phyloP scores from a whole-genome alignment of 2,113 vertebrate genomes.

The Lichenostomus cassidix region DNA sequence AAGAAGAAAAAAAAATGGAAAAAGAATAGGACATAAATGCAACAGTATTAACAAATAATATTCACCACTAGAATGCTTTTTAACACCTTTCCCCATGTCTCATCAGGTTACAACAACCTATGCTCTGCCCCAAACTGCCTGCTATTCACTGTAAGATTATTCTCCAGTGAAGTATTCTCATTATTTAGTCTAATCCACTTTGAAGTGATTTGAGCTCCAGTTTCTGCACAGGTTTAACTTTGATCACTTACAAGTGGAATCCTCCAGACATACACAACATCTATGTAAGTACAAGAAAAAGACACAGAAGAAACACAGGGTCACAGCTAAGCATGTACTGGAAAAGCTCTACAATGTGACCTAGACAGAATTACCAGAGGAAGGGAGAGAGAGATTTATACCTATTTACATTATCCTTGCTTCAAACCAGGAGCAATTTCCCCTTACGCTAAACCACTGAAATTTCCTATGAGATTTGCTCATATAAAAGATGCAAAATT shows the following conservation, averaged over 20 bases:
- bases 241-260: constrained; percentile 60
- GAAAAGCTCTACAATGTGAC: constrained; percentile 14
- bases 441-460: not conserved
- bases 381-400: constrained; percentile 20
- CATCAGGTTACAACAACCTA: constrained; percentile 21
- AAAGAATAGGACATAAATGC: not conserved
- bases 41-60: not conserved
- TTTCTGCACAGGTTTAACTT: constrained; percentile 42
- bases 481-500: not conserved
- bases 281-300: constrained; percentile 44
- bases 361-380: constrained; percentile 33
- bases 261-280: constrained; percentile 38
- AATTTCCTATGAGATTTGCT: not conserved
- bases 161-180: not conserved
- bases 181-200: constrained; percentile 58
- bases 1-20: not conserved
- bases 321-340: constrained; percentile 25
- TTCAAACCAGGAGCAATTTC: constrained; percentile 5
- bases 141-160: constrained; percentile 24
- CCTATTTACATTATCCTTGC: constrained; percentile 20
- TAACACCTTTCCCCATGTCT: not conserved
- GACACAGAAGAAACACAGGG: constrained; percentile 43
- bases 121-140: not conserved
- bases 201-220: constrained; percentile 44
- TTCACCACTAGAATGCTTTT: not conserved